Conservation (phyloP, 1,140 invertebrate genomes). For the Nasonia vitripennis region DNA sequence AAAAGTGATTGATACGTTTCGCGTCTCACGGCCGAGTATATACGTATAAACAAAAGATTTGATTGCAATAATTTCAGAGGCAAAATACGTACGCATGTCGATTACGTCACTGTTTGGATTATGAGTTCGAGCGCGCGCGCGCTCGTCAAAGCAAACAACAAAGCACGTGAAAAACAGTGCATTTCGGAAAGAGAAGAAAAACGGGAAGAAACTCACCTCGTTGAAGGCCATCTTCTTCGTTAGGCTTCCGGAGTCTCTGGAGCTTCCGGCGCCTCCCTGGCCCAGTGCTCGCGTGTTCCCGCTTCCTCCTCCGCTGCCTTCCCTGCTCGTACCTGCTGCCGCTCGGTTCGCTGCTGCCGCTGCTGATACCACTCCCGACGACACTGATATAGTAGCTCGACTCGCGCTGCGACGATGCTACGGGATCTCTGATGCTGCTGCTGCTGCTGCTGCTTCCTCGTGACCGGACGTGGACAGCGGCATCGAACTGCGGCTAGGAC, state of each 20-base stretch:
- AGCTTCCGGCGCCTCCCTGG: conserved; percentile 71
- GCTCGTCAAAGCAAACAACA: background rate
- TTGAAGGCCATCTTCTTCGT: conserved; percentile 75
- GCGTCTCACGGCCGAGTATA: too few relatives aligned
- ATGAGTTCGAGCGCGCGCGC: too few relatives aligned
- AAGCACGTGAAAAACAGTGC: background rate
- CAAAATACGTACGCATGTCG: too few relatives aligned
- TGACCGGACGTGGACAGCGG: conserved; percentile 24
- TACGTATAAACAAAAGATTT: background rate
- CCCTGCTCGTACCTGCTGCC: conserved; percentile 56
- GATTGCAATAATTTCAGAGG: too few relatives aligned
- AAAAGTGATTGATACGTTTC: conserved; percentile 33
- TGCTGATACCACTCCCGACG: conserved; percentile 50
- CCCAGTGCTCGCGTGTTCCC: conserved; percentile 63
- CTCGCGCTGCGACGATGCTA: conserved; percentile 51
- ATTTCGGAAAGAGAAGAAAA: conserved; percentile 6
- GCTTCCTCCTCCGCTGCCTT: conserved; percentile 50
- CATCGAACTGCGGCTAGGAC: conserved; percentile 46
- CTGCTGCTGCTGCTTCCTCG: conserved; percentile 24
- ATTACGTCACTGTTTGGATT: too few relatives aligned
- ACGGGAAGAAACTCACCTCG: conserved; percentile 64
- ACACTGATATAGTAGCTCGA: conserved; percentile 55
- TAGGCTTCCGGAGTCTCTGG: conserved; percentile 70
- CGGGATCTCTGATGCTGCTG: background rate
- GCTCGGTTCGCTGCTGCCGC: conserved; percentile 54